These are phyloP conservation scores for Coenonympha arcania DNA, from an alignment of 2,888 invertebrate species.

Conservation along the genomic window DNA sequence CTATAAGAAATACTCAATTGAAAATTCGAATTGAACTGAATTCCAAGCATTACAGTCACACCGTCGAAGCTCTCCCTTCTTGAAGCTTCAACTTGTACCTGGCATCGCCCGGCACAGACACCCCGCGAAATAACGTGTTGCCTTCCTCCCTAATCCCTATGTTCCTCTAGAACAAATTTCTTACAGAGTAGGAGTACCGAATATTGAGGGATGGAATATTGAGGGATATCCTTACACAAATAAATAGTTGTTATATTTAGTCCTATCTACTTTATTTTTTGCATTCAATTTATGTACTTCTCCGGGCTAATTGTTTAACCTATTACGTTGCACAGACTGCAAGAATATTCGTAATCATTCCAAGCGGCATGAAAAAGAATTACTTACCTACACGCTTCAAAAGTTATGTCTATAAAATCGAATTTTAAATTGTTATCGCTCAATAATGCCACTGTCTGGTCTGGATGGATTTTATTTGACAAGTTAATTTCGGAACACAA, in stretches of 20 bases:
- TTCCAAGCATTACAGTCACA: slow-evolving; percentile 23
- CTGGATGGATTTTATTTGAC: neutral
- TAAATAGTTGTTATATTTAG: too few relatives aligned
- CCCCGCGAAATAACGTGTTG: slow-evolving; percentile 32
- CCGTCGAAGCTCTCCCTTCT: slow-evolving; percentile 30
- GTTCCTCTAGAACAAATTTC: neutral
- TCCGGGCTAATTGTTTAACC: too few relatives aligned
- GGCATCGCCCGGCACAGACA: slow-evolving; percentile 48
- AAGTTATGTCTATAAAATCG: too few relatives aligned
- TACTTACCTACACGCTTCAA: too few relatives aligned
- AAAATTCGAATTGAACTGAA: neutral
- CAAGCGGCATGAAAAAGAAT: neutral
- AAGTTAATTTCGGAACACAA: neutral
- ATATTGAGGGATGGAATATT: too few relatives aligned
- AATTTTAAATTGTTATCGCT: too few relatives aligned
- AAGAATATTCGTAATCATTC: neutral
- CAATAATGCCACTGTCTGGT: too few relatives aligned
- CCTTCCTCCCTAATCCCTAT: neutral
- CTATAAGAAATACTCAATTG: neutral
- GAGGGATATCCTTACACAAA: too few relatives aligned
- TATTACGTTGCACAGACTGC: too few relatives aligned
- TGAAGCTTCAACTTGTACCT: slow-evolving; percentile 50
- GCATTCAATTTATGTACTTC: too few relatives aligned
- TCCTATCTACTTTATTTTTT: too few relatives aligned
- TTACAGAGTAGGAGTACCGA: neutral